These are phyloP conservation scores for Bombycilla garrulus DNA, from an alignment of 2,113 vertebrate genomes.

Conservation along the genomic window DNA sequence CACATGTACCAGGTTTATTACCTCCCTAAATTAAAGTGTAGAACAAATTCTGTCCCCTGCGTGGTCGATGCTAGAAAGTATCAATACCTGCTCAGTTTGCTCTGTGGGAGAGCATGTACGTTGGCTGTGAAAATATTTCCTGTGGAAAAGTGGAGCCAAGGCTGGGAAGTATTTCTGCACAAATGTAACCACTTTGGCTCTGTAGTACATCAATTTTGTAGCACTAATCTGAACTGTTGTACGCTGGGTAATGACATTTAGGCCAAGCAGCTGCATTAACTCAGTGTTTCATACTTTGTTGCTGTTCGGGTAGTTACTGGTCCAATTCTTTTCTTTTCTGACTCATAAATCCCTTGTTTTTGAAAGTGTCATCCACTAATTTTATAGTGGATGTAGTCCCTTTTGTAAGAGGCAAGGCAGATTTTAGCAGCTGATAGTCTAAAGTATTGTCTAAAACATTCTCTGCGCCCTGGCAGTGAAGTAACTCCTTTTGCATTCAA, in stretches of 20 bases:
- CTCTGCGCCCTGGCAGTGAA: background rate
- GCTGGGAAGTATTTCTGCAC: background rate
- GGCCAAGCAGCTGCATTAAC: background rate
- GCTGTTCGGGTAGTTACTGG: background rate
- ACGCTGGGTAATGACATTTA: rapidly evolving
- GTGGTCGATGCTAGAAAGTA: background rate
- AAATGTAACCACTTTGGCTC: background rate
- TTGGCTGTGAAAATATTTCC: background rate
- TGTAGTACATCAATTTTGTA: background rate
- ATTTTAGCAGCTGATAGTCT: background rate
- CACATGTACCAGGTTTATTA: background rate
- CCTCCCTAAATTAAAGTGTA: background rate
- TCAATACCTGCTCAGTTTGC: background rate
- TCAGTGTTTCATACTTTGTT: background rate
- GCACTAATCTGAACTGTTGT: background rate
- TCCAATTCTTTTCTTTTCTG: background rate
- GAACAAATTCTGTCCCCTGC: background rate
- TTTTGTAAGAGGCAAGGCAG: background rate
- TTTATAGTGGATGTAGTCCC: background rate
- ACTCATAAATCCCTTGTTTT: background rate
- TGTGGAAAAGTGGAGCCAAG: background rate
- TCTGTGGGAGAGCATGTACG: background rate
- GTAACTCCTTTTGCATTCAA: background rate
- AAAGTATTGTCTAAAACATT: background rate
- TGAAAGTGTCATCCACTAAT: background rate